Conservation (phyloP, 2,113 vertebrate species). For the Myanophis thanlyinensis region DNA sequence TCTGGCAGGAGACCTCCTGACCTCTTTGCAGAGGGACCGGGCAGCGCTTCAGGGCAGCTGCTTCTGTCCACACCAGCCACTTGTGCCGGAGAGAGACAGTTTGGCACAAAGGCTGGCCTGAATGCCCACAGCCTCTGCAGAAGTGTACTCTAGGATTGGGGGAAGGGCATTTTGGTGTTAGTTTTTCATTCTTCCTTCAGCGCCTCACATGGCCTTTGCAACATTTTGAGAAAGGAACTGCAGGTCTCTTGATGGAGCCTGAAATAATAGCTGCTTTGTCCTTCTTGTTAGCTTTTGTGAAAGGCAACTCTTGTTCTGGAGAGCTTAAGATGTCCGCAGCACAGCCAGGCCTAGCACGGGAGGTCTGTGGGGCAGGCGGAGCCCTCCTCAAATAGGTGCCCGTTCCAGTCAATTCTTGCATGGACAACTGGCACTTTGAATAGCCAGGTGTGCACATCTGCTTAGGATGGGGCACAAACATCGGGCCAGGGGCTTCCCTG, state of each 20-base stretch:
- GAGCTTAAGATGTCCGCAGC: neutral
- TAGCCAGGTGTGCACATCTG: neutral
- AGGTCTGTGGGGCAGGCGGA: neutral
- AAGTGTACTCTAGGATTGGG: neutral
- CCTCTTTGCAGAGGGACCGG: neutral
- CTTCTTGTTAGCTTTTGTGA: slow-evolving; percentile 37
- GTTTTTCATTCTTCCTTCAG: neutral
- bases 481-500: neutral
- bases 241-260: slow-evolving; percentile 46
- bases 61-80: neutral
- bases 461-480: neutral
- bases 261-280: slow-evolving; percentile 32
- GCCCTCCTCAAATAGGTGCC: neutral
- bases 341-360: neutral
- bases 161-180: neutral
- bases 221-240: neutral
- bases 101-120: neutral
- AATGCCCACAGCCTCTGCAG: neutral
- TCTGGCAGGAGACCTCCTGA: neutral
- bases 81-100: neutral
- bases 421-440: neutral
- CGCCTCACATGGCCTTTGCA: slow-evolving; percentile 30
- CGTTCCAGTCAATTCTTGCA: neutral
- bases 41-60: neutral
- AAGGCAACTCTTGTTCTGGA: slow-evolving; percentile 29